Base-by-base conservation (phyloP, 2,113 vertebrate genomes). In the Ameiurus melas region DNA sequence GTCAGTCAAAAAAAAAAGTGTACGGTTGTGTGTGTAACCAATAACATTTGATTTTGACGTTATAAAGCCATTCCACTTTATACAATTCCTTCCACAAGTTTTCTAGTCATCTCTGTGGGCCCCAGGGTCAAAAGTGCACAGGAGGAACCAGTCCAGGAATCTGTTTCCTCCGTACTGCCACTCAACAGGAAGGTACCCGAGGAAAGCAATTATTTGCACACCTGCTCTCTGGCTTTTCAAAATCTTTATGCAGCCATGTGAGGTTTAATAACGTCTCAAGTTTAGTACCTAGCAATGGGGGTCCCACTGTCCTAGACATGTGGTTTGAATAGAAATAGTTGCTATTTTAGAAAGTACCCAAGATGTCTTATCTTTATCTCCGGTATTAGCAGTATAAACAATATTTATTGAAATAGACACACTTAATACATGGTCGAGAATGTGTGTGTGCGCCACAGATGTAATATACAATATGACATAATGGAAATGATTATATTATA, bases 91-190 rank as follows among this genome's bases (percentile, higher is more conserved):
- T 20, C 39, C 17, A 25, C 39, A 75, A 13, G 36, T 43, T 82
- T 82, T 30, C 30, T 36, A 19, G n/a, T 22, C 53, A 10, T 60
- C 80, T 58, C 51, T 55, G 30, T 12, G 55, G 89, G 86, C 87
- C 68, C 66, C 64, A 88, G 87, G 92, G 91, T 92, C 89, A 92
- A 92, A 92, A 91, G 90, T 88, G 89, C 90, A 90, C 88, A 70
- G 27, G 27, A 43, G 86, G 57, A 84, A 60, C 33, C 70, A 25
- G 88, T 47, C 85, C 86, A 90, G 62, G 64, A 66, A 68, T 73
- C 85, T 33, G 6, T 57, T 27, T 55, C 83, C 84, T 83, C 36
- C 33, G 60, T 68, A 22, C 78, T 73, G 25, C 70, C 47, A 62
- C 58, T 77, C 85, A 86, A 87, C 68, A 53, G 89, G 19, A 87